Percentiles rank a stretch among this genome's conserved stretches.
Evolutionary conservation across 92 coral and sea anemone genomes (phyloP).

Genomic region (Parazoanthus atlanticus): DNA sequence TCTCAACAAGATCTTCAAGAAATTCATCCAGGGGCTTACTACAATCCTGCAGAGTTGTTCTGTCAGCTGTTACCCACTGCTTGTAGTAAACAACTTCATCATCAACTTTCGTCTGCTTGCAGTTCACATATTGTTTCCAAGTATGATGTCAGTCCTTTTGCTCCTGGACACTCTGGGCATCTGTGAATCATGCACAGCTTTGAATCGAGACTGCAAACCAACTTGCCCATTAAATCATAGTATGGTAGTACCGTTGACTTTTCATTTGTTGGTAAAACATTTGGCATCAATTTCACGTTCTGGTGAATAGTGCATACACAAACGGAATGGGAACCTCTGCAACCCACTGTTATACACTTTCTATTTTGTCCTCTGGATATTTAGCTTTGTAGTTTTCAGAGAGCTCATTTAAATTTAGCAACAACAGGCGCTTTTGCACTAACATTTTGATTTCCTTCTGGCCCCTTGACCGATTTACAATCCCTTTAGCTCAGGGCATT

Average conservation of each 20-base stretch:
- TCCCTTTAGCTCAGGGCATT: slow-evolving; percentile 22
- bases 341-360: neutral
- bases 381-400: slow-evolving; percentile 8
- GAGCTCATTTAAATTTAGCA: slow-evolving; percentile 1
- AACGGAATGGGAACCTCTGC: slow-evolving; percentile 17
- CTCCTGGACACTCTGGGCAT: neutral
- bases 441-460: slow-evolving; percentile 4
- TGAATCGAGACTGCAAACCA: neutral
- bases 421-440: slow-evolving; percentile 18
- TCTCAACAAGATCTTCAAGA: slow-evolving; percentile 42
- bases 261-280: neutral
- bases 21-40: slow-evolving; percentile 19
- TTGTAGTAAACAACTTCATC: slow-evolving; percentile 31
- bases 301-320: slow-evolving; percentile 1
- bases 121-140: neutral
- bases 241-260: slow-evolving; percentile 1
- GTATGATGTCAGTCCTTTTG: neutral
- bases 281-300: slow-evolving; percentile 5
- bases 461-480: slow-evolving; percentile 21
- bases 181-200: slow-evolving; percentile 22
- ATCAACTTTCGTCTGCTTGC: neutral
- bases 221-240: slow-evolving; percentile 24
- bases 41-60: slow-evolving; percentile 30
- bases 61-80: slow-evolving; percentile 36
- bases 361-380: neutral